These are phyloP conservation scores for Mongoloraphidia duomilia DNA, from an alignment of 2,888 invertebrate species.

Conservation along the genomic window DNA sequence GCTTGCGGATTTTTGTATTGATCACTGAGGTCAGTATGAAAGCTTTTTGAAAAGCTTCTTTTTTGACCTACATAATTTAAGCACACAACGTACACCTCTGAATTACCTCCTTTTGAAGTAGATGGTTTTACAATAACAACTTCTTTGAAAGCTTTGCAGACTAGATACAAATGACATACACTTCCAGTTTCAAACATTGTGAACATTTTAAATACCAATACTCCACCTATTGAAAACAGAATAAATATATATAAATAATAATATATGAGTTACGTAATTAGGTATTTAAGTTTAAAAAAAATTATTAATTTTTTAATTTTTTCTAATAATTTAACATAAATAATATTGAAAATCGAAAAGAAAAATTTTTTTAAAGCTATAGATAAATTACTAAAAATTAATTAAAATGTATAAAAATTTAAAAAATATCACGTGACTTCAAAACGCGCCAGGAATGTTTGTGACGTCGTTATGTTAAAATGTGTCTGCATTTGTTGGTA, in stretches of 20 bases:
- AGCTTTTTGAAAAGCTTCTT: conserved; percentile 9
- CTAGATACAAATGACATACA: conserved; percentile 61
- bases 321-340: too few relatives aligned
- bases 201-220: conserved; percentile 76
- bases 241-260: background rate
- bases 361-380: too few relatives aligned
- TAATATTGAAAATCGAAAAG: too few relatives aligned
- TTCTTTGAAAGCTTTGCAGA: conserved; percentile 57
- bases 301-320: too few relatives aligned
- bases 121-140: conserved; percentile 75
- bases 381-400: too few relatives aligned
- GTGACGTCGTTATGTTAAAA: too few relatives aligned
- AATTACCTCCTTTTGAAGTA: conserved; percentile 90
- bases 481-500: too few relatives aligned
- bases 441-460: too few relatives aligned
- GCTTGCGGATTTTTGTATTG: conserved; percentile 30
- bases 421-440: too few relatives aligned
- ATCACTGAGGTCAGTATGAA: conserved; percentile 27
- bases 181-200: conserved; percentile 78
- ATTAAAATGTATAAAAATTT: too few relatives aligned
- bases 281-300: too few relatives aligned
- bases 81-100: conserved; percentile 79
- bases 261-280: background rate
- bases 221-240: conserved; percentile 43
- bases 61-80: conserved; percentile 39